phyloP scores from a whole-genome alignment of 2,888 invertebrate species.

The Rugalucina vietnamica region DNA sequence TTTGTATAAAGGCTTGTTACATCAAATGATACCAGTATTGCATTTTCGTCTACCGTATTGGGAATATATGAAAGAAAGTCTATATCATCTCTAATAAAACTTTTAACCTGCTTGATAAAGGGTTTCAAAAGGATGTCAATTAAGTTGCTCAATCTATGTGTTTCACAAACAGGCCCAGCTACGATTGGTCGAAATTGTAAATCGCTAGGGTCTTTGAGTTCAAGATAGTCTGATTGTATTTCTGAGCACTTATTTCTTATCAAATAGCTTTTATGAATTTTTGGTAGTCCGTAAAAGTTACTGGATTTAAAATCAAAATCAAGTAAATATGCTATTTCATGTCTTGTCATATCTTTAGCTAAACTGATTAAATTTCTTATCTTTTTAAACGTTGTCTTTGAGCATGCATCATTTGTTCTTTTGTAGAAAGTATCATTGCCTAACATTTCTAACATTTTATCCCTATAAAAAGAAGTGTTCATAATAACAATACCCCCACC shows the following conservation, averaged over 20 bases:
- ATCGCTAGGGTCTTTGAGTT: background rate
- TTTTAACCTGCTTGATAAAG: background rate
- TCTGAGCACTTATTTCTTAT: background rate
- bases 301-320: background rate
- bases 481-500: conserved; percentile 42
- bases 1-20: background rate
- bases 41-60: background rate
- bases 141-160: background rate
- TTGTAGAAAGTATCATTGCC: conserved; percentile 19
- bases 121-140: background rate
- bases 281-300: background rate
- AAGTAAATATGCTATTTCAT: background rate
- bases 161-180: background rate
- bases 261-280: background rate
- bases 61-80: background rate
- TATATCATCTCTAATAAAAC: background rate
- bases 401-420: too few species aligned
- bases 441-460: conserved; percentile 27
- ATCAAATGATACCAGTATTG: background rate
- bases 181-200: background rate
- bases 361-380: too few species aligned
- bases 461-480: conserved; percentile 38
- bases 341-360: background rate
- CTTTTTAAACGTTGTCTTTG: too few species aligned
- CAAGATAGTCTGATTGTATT: background rate